These are phyloP conservation scores for Perognathus longimembris DNA, from an alignment of 2,113 vertebrate genomes.

Conservation along the genomic window DNA sequence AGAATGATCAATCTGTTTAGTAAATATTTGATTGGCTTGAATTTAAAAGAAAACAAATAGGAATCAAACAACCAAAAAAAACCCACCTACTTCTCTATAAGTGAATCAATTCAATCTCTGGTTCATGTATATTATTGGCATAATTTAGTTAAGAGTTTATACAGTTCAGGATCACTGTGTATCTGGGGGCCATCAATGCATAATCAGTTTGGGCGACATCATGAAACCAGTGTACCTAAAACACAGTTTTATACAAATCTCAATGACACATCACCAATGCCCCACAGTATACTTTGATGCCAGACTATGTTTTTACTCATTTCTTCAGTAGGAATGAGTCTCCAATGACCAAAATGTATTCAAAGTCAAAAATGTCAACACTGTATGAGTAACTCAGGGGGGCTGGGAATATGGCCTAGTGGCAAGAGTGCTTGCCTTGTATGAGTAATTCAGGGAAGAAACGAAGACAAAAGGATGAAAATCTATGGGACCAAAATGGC, in stretches of 20 bases:
- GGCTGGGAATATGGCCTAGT: no score
- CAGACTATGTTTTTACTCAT: not conserved
- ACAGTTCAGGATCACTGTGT: not conserved
- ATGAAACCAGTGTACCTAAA: not conserved
- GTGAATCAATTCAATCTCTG: not conserved
- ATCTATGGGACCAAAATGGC: not conserved
- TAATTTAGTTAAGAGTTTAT: not conserved
- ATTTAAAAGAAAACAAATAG: no score
- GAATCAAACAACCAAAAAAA: no score
- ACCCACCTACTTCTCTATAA: not conserved
- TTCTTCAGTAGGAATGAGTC: not conserved
- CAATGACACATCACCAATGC: not conserved
- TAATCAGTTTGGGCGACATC: not conserved
- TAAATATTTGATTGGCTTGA: no score
- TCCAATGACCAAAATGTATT: not conserved
- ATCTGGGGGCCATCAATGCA: not conserved
- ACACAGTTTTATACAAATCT: not conserved
- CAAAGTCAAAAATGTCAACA: not conserved
- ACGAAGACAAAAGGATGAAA: not conserved
- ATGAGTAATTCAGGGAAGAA: not conserved
- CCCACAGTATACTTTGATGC: not conserved
- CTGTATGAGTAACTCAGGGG: not conserved
- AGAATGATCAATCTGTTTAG: not conserved
- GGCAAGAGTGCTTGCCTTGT: no score
- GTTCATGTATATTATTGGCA: not conserved